Base-by-base conservation (phyloP, 2,888 invertebrate species). In the Aleiodes leptofemur region DNA sequence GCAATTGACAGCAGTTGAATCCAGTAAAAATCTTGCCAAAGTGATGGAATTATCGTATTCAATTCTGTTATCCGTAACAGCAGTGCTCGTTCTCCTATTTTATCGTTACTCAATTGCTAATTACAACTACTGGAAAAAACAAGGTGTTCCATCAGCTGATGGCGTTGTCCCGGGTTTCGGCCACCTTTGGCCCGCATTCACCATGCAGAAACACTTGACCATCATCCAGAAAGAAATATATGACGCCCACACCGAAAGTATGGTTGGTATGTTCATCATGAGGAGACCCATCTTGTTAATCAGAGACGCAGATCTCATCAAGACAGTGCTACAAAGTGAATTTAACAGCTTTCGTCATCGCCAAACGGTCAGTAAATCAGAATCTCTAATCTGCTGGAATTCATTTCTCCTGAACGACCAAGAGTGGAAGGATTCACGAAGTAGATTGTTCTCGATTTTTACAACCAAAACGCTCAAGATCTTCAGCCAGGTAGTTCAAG, bases 191-290 rank as follows among this genome's bases (percentile, higher is more conserved):
- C 7, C 66, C 8, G 50, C 77, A 5, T 73, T 77, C 4, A 8
- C 16, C 9, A 14, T 34, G 9, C 31, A 69, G 13, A 71, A 77
- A 3, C 72, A 66, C 11, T 38, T 75, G 0, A 7, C 61, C 16
- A 51, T 16, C 29, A 69, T 56, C n/a, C 53, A 11, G 43, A 13
- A 6, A 16, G 55, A 23, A 31, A 48, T 68, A 14, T 72, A 53
- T 29, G 31, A 53, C 0, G 13, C 29, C 4, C 13, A 9, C 8
- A 64, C 6, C 0, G 64, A 16, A 38, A 78, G 78, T 31, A 77
- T 77, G 77, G 51, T 75, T 16, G 76, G 77, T 29, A 74, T 75
- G 43, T 73, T 64, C 11, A 48, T 73, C 5, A 11, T 73, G 23
- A 29, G 38, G 9, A 70, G 59, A 4, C 77, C 76, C 13, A 38